These are phyloP conservation scores for Anhinga anhinga DNA, from an alignment of 2,113 vertebrate genomes.

Conservation along the genomic window DNA sequence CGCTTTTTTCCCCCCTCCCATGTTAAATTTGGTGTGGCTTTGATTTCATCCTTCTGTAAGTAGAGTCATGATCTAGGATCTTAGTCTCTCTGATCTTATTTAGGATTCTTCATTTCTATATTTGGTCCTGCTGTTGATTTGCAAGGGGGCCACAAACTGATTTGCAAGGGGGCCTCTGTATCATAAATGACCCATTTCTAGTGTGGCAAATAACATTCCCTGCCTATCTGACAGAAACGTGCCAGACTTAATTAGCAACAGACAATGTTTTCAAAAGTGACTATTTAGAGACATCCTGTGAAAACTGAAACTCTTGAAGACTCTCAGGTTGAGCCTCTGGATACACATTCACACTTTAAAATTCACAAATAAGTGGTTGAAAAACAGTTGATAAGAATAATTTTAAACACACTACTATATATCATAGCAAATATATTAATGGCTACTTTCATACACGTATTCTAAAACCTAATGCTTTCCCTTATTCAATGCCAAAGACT, in stretches of 20 bases:
- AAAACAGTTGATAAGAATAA: neutral
- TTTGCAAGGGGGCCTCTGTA: too few species aligned
- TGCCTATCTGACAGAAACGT: constrained; percentile 7
- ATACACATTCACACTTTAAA: neutral
- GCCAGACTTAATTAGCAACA: constrained; percentile 38
- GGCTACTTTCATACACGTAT: neutral
- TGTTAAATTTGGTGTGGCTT: neutral
- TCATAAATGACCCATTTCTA: neutral
- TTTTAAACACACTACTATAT: neutral
- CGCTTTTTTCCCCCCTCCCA: too few species aligned
- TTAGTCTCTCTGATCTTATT: neutral
- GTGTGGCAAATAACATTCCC: neutral
- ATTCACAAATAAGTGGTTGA: neutral
- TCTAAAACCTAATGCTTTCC: neutral
- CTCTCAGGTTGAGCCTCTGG: constrained; percentile 22
- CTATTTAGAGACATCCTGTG: constrained; percentile 20
- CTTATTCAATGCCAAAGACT: neutral
- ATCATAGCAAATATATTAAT: neutral
- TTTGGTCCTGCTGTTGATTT: neutral
- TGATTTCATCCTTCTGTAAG: neutral
- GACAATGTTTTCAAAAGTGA: constrained; percentile 8
- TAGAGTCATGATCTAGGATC: neutral
- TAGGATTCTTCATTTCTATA: neutral
- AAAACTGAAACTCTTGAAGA: neutral
- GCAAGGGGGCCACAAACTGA: neutral